A percentile compares a stretch with the other conserved stretches of the same genome.
phyloP scores from a whole-genome alignment of 1,140 invertebrate species.

The Pinna nobilis region DNA sequence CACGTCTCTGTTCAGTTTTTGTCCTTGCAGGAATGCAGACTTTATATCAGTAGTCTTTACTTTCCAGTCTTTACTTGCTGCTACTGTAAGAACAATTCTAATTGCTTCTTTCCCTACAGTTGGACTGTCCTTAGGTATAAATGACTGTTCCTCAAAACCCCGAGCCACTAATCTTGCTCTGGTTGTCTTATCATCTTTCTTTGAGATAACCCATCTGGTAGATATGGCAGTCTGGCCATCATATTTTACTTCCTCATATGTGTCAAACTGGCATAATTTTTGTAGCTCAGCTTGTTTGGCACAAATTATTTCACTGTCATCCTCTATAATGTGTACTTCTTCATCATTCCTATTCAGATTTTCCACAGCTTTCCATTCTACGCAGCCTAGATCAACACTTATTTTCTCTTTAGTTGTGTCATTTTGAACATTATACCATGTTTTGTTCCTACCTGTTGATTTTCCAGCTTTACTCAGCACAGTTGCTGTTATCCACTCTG shows the following conservation, averaged over 20 bases:
- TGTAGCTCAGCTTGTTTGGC: constrained; percentile 35
- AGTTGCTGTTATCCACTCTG: constrained; percentile 20
- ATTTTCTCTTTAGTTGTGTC: constrained; percentile 4
- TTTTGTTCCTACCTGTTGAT: constrained; percentile 25
- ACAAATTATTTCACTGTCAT: background rate
- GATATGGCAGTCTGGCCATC: constrained; percentile 29
- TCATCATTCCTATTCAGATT: no score
- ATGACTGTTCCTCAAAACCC: constrained; percentile 46
- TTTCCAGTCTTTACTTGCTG: constrained; percentile 35
- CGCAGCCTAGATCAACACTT: constrained; percentile 17
- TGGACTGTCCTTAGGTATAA: constrained; percentile 38
- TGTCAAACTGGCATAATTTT: constrained; percentile 30
- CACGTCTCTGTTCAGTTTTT: constrained; percentile 37
- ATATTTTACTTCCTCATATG: constrained; percentile 39
- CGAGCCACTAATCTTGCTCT: constrained; percentile 42
- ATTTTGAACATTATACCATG: constrained; percentile 40
- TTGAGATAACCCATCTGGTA: constrained; percentile 42
- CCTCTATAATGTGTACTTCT: background rate
- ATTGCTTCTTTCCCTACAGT: constrained; percentile 46
- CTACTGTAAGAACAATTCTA: constrained; percentile 34
- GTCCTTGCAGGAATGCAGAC: constrained; percentile 42
- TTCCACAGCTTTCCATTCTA: constrained; percentile 11
- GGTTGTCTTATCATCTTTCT: constrained; percentile 28
- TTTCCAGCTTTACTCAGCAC: constrained; percentile 24
- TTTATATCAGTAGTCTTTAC: constrained; percentile 47